Base-by-base conservation (phyloP, 2,888 invertebrate species). In the Caenorhabditis doughertyi region DNA sequence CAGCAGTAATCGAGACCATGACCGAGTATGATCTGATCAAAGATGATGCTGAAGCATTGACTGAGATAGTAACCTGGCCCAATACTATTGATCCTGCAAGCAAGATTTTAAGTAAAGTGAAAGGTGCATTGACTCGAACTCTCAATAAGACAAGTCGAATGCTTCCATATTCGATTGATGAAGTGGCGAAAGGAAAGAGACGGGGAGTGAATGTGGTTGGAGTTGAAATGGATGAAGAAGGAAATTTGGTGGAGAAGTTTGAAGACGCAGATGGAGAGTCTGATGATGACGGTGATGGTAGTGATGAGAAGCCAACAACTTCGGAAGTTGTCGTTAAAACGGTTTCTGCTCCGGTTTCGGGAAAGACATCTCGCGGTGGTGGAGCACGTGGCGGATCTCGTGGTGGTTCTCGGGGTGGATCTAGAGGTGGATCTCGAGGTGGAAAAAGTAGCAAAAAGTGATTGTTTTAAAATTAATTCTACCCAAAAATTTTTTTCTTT, bases 101-200 rank as follows among this genome's bases (percentile, higher is more conserved):
- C 62, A 92, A 94, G 80, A 93, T 99, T 27, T 91, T 90, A 39
- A 87, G 93, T 13, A 93, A 93, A 92, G 95, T 96, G 0, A 98
- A 98, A 93, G 95, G 97, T 0, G 96, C 97, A 0, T 95, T 99
- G 92, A 99, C 98, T 0, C 94, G 97, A 51, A 94, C 95, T 0
- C 97, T 96, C 92, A 99, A 98, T 92, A 98, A 98, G 92, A 95
- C 95, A 85, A 94, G 94, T 0, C 93, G 94, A 60, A 94, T 95
- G 72, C 94, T 95, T 71, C 96, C 97, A 0, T 97, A 97, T 92
- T 94, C 96, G 11, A 89, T 94, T 11, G 93, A 89, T 2, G 92
- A 92, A 0, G 87, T 89, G 11, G 79, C 80, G 25, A 89, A 88
- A 76, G 88, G 88, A 35, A 81, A 81, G 44, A 49, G 58, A 32